Conservation (phyloP, 2,888 invertebrate species). For the Metallyticus violacea region DNA sequence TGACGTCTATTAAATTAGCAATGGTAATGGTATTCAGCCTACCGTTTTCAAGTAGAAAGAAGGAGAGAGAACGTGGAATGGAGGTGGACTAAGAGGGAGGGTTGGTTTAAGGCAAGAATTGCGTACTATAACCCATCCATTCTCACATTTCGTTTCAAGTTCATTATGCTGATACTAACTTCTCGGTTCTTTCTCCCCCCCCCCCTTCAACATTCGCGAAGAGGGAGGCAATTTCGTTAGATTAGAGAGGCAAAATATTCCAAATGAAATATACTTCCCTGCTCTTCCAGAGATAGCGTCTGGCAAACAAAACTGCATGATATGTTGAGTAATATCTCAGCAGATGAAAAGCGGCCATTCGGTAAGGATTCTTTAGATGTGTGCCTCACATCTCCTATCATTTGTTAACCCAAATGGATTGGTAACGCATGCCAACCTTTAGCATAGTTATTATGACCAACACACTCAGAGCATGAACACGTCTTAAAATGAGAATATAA, state of each 20-base stretch:
- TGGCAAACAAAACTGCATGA: neutral
- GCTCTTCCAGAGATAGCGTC: neutral
- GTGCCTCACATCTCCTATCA: neutral
- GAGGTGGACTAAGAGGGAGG: neutral
- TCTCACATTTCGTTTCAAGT: conserved; percentile 20
- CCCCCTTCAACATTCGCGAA: neutral
- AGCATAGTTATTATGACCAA: no score
- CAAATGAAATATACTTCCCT: neutral
- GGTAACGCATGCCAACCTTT: no score
- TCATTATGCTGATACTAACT: conserved; percentile 1
- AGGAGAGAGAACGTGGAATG: neutral
- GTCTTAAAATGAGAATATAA: no score
- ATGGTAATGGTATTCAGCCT: conserved; percentile 23
- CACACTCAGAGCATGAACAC: no score
- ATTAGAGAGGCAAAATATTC: neutral
- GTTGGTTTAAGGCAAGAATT: neutral
- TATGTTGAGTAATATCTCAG: neutral
- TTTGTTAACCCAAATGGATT: no score
- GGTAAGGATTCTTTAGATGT: no score
- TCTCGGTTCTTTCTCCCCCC: neutral
- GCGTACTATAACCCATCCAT: conserved; percentile 5
- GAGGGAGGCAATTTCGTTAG: neutral
- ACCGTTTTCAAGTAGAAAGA: neutral
- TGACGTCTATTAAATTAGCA: conserved; percentile 30
- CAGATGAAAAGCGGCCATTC: no score